These are phyloP conservation scores for Astatoreochromis straeleni DNA, from an alignment of 2,113 vertebrate species.

Conservation along the genomic window DNA sequence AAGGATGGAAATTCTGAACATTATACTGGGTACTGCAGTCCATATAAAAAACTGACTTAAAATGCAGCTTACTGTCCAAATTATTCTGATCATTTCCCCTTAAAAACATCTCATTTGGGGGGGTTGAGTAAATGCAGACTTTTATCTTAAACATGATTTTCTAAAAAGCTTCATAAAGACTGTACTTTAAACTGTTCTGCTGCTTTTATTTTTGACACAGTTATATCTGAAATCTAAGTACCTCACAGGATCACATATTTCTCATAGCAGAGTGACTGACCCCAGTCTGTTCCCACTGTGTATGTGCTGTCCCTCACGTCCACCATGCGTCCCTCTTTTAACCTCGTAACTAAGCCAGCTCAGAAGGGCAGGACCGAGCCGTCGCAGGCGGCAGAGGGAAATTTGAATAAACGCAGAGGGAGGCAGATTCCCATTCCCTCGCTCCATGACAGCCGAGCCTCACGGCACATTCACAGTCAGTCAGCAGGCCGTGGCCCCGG, in stretches of 20 bases:
- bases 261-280: background rate
- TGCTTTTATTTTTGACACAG: background rate
- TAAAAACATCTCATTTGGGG: background rate
- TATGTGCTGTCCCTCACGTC: slow-evolving; percentile 32
- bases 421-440: slow-evolving; percentile 3
- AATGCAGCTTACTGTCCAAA: background rate
- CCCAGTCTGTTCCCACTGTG: background rate
- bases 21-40: background rate
- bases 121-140: background rate
- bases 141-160: background rate
- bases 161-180: background rate
- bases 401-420: background rate
- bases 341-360: slow-evolving; percentile 36
- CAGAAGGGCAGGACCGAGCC: background rate
- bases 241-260: background rate
- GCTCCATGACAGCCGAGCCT: background rate
- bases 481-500: background rate
- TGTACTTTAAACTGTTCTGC: background rate
- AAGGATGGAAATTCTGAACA: background rate
- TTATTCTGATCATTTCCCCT: background rate
- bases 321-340: slow-evolving; percentile 3
- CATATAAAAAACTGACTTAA: background rate
- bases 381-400: slow-evolving; percentile 1
- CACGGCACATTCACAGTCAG: background rate
- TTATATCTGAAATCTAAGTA: background rate